Conservation (phyloP, 2,797 vertebrate genomes). For the Polyboroides typus region DNA sequence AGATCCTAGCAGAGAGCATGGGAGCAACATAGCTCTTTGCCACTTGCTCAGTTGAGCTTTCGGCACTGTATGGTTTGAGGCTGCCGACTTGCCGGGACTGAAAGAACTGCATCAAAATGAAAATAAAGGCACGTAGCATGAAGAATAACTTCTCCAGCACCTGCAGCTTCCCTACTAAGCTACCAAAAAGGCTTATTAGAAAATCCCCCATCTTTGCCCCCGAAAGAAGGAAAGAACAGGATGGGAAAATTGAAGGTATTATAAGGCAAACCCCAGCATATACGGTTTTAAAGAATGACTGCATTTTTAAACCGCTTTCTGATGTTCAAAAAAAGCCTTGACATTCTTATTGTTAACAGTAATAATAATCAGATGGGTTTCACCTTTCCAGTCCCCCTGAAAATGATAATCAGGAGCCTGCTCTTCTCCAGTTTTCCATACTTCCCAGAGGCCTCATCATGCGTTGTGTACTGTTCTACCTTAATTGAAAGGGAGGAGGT, state of each 20-base stretch:
- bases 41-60: background rate
- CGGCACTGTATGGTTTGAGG: background rate
- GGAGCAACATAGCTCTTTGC: background rate
- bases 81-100: background rate
- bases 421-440: constrained; percentile 14
- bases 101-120: background rate
- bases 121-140: background rate
- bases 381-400: constrained; percentile 43
- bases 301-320: background rate
- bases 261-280: background rate
- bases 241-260: background rate
- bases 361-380: constrained; percentile 35
- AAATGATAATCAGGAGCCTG: constrained; percentile 40
- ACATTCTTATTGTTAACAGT: background rate
- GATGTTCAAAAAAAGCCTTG: background rate
- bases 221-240: background rate
- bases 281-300: background rate
- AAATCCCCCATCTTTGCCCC: background rate
- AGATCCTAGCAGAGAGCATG: background rate
- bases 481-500: constrained; percentile 69
- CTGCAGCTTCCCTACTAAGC: background rate
- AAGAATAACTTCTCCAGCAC: background rate
- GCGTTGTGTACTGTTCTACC: constrained; percentile 9
- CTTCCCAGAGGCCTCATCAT: constrained; percentile 64
- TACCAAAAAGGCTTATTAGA: background rate